These are phyloP conservation scores for Troides oblongomaculatus DNA, from an alignment of 2,888 invertebrate species.

Conservation along the genomic window DNA sequence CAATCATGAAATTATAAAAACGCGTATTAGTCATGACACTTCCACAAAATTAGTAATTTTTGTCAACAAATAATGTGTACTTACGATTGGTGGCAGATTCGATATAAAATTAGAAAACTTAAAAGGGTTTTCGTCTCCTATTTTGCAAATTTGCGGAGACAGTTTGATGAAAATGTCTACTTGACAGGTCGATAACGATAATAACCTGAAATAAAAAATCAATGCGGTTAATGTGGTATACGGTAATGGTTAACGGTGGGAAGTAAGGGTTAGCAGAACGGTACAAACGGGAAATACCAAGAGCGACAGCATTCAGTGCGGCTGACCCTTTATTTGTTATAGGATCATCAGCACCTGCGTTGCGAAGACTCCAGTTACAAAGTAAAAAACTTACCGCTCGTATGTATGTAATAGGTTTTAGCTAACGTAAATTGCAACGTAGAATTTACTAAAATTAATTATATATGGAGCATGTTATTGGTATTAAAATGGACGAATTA, in stretches of 20 bases:
- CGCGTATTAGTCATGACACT: neutral
- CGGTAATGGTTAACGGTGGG: neutral
- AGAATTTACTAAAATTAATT: constrained; percentile 34
- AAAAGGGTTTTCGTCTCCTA: constrained; percentile 79
- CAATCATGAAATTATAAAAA: no score
- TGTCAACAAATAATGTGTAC: constrained; percentile 39
- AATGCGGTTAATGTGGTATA: constrained; percentile 56
- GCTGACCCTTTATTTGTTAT: neutral
- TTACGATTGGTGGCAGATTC: constrained; percentile 79
- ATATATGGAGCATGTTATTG: constrained; percentile 42
- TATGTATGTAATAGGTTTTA: constrained; percentile 29
- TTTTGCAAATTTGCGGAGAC: constrained; percentile 74
- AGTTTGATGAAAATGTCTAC: constrained; percentile 73
- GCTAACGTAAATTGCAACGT: constrained; percentile 21
- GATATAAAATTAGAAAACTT: constrained; percentile 79
- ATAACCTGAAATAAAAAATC: constrained; percentile 78
- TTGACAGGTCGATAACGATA: constrained; percentile 79
- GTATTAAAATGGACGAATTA: constrained; percentile 45
- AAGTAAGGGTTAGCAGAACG: no score
- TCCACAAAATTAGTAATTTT: neutral
- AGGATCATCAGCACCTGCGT: constrained; percentile 17
- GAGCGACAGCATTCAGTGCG: no score
- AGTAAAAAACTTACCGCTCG: constrained; percentile 31
- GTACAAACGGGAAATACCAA: no score
- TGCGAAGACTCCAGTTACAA: constrained; percentile 30